phyloP scores from a whole-genome alignment of 2,113 vertebrate genomes.

The Cephalopholis sonnerati region DNA sequence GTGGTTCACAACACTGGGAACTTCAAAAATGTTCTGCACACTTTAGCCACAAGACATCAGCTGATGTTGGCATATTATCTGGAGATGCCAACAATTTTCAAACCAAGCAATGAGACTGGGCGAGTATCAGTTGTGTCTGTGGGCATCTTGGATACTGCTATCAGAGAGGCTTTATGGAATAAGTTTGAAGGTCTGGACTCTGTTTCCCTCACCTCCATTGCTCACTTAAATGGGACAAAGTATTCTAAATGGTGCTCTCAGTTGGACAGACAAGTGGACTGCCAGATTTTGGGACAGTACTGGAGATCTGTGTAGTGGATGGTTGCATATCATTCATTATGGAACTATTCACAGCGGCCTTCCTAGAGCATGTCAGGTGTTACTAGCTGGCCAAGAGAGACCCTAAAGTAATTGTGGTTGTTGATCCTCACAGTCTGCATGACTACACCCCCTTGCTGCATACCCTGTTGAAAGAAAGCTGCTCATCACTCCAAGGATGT shows the following conservation, averaged over 20 bases:
- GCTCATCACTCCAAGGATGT: background rate
- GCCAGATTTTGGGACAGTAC: slow-evolving; percentile 42
- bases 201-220: slow-evolving; percentile 38
- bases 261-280: slow-evolving; percentile 52
- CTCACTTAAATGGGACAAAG: slow-evolving; percentile 45
- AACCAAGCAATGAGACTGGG: slow-evolving; percentile 29
- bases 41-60: slow-evolving; percentile 1
- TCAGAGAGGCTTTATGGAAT: slow-evolving; percentile 47
- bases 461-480: slow-evolving; percentile 35
- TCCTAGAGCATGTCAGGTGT: slow-evolving; percentile 43
- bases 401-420: slow-evolving; percentile 19
- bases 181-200: slow-evolving; percentile 18
- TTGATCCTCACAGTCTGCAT: slow-evolving; percentile 46
- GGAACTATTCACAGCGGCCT: slow-evolving; percentile 27
- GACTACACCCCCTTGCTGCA: slow-evolving; percentile 35
- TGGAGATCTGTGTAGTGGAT: slow-evolving; percentile 33
- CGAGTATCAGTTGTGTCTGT: slow-evolving; percentile 37
- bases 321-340: slow-evolving; percentile 46
- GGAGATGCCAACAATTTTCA: slow-evolving; percentile 60
- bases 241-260: slow-evolving; percentile 50
- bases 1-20: slow-evolving; percentile 21
- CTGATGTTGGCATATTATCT: slow-evolving; percentile 25
- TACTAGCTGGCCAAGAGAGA: slow-evolving; percentile 34
- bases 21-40: slow-evolving; percentile 60
- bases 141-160: slow-evolving; percentile 40